These are phyloP conservation scores for Ferdinandea cuprea DNA, from an alignment of 2,888 invertebrate species.

Conservation along the genomic window DNA sequence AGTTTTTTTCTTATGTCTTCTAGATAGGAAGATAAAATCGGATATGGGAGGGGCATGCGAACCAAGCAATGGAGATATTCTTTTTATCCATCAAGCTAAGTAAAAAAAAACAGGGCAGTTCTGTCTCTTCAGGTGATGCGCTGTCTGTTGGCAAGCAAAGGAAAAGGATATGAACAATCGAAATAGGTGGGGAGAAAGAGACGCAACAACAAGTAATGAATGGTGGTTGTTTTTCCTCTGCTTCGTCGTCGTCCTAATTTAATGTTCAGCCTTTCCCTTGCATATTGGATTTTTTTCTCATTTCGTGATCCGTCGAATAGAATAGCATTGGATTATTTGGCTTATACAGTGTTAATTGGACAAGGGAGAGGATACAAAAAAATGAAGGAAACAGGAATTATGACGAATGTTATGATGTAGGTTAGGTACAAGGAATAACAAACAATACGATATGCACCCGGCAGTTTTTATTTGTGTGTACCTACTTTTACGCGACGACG, in stretches of 20 bases:
- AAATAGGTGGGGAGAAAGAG: conserved; percentile 31
- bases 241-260: conserved; percentile 53
- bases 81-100: conserved; percentile 12
- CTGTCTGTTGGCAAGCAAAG: conserved; percentile 7
- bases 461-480: conserved; percentile 8
- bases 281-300: conserved; percentile 20
- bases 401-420: conserved; percentile 41
- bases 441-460: conserved; percentile 32
- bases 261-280: conserved; percentile 41
- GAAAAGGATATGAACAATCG: conserved; percentile 35
- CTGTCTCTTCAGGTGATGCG: conserved; percentile 74
- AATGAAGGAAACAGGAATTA: conserved; percentile 44
- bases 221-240: conserved; percentile 62
- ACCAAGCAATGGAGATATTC: conserved; percentile 55
- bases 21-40: conserved; percentile 30
- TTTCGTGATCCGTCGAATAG: neutral
- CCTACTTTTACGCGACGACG: neutral
- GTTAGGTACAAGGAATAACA: conserved; percentile 25
- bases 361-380: neutral
- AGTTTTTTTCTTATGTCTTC: conserved; percentile 23
- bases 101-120: conserved; percentile 62
- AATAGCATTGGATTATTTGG: conserved; percentile 25
- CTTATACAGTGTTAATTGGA: neutral
- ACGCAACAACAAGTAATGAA: conserved; percentile 37
- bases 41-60: conserved; percentile 67